Conservation (phyloP, 1,140 invertebrate genomes). For the Bursaphelenchus mucronatus region DNA sequence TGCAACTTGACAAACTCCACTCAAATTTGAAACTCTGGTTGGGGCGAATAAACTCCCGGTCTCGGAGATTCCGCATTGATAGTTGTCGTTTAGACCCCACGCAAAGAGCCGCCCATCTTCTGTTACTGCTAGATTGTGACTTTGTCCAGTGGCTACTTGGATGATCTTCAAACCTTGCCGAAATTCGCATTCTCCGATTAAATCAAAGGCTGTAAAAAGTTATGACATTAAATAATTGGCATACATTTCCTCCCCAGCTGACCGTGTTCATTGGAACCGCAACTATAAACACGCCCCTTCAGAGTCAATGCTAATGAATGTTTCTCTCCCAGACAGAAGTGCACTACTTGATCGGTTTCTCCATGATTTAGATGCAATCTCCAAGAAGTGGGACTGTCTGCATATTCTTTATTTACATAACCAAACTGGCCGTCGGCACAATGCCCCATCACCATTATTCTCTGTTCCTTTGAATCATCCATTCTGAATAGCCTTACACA, state of each 20-base stretch:
- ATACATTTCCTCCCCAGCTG: constrained; percentile 24
- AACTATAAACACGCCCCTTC: constrained; percentile 17
- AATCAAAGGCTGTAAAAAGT: constrained; percentile 9
- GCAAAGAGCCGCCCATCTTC: constrained; percentile 31
- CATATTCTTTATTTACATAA: constrained; percentile 16
- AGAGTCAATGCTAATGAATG: constrained; percentile 17
- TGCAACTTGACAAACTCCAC: constrained; percentile 21
- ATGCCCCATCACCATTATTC: constrained; percentile 13
- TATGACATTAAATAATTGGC: background rate
- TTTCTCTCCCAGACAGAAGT: constrained; percentile 16
- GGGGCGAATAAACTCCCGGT: constrained; percentile 2
- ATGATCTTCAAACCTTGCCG: constrained; percentile 1
- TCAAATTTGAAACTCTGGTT: constrained; percentile 7
- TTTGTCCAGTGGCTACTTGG: constrained; percentile 27
- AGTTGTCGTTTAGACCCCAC: constrained; percentile 23
- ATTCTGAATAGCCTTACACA: no score
- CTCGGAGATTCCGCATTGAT: constrained; percentile 15
- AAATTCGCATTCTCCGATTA: constrained; percentile 27
- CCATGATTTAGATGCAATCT: constrained; percentile 4
- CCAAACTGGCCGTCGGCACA: constrained; percentile 31
- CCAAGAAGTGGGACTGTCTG: constrained; percentile 15
- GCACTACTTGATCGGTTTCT: constrained; percentile 6
- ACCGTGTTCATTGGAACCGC: constrained; percentile 20
- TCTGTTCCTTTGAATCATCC: constrained; percentile 1
- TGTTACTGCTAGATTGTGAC: constrained; percentile 26